Percentiles rank a stretch among this genome's conserved stretches.
phyloP scores from a whole-genome alignment of 1,140 invertebrate genomes.

The Drosophila arizonae region DNA sequence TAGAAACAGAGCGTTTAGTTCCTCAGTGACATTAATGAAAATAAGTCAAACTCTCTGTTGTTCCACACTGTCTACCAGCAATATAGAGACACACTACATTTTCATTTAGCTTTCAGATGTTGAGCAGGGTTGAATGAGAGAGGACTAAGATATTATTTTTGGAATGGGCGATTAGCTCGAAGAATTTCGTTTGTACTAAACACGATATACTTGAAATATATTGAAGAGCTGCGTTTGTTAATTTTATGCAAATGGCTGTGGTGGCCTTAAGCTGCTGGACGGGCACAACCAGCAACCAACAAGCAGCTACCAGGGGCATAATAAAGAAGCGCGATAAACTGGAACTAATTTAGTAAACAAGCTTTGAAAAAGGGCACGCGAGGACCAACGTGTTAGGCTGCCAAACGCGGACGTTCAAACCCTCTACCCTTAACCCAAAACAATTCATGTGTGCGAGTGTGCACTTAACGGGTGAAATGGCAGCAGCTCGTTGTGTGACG shows the following conservation, averaged over 20 bases:
- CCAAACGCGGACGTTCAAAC: conserved; percentile 10
- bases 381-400: conserved; percentile 38
- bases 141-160: too few relatives aligned
- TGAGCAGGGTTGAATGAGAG: too few relatives aligned
- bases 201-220: not conserved
- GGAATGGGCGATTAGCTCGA: too few relatives aligned
- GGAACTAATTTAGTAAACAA: conserved; percentile 70
- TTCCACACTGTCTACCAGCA: too few relatives aligned
- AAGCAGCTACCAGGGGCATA: conserved; percentile 21
- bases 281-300: conserved; percentile 8
- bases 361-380: conserved; percentile 41
- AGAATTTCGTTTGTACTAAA: too few relatives aligned
- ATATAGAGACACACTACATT: too few relatives aligned
- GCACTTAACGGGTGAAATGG: conserved; percentile 69
- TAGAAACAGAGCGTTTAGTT: not conserved
- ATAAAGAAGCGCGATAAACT: conserved; percentile 62
- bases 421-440: conserved; percentile 44
- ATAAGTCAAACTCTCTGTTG: not conserved
- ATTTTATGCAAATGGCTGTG: conserved; percentile 57
- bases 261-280: conserved; percentile 24
- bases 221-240: conserved; percentile 45
- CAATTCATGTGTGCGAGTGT: conserved; percentile 67
- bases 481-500: conserved; percentile 36
- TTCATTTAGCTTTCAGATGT: too few relatives aligned
- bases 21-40: not conserved